Evolutionary conservation across 2,888 invertebrate species (phyloP).

Genomic region (Bombylius major): DNA sequence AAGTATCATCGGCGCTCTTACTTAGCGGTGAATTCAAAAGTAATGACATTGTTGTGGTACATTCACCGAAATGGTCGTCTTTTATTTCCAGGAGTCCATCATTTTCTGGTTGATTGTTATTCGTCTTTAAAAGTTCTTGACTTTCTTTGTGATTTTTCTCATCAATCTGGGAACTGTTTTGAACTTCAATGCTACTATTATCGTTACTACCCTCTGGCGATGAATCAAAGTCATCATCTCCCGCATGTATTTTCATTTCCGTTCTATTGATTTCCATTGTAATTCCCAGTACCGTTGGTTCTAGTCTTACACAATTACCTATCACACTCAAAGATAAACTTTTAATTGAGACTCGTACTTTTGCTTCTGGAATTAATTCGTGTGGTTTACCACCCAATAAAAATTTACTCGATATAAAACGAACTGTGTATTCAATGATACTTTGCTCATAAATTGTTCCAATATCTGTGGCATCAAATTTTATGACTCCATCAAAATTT

Average conservation of each 20-base stretch:
- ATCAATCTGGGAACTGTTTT: background rate
- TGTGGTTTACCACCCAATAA: slow-evolving; percentile 36
- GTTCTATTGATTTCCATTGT: slow-evolving; percentile 45
- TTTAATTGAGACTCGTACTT: slow-evolving; percentile 80
- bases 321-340: slow-evolving; percentile 73
- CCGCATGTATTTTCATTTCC: slow-evolving; percentile 18
- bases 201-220: slow-evolving; percentile 4
- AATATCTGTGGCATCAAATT: slow-evolving; percentile 20
- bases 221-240: background rate
- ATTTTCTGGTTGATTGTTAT: slow-evolving; percentile 12
- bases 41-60: slow-evolving; percentile 27
- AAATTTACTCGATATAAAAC: slow-evolving; percentile 31
- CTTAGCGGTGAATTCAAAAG: slow-evolving; percentile 19
- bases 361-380: slow-evolving; percentile 55
- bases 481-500: background rate
- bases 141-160: slow-evolving; percentile 1
- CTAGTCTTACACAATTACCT: slow-evolving; percentile 57
- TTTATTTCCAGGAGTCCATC: slow-evolving; percentile 42
- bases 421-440: slow-evolving; percentile 30
- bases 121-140: background rate
- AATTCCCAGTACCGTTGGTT: slow-evolving; percentile 59
- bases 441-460: slow-evolving; percentile 33
- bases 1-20: slow-evolving; percentile 25
- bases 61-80: slow-evolving; percentile 50
- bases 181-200: slow-evolving; percentile 5